These are phyloP conservation scores for Hylyphantes graminicola DNA, from an alignment of 1,140 invertebrate genomes.

Conservation along the genomic window DNA sequence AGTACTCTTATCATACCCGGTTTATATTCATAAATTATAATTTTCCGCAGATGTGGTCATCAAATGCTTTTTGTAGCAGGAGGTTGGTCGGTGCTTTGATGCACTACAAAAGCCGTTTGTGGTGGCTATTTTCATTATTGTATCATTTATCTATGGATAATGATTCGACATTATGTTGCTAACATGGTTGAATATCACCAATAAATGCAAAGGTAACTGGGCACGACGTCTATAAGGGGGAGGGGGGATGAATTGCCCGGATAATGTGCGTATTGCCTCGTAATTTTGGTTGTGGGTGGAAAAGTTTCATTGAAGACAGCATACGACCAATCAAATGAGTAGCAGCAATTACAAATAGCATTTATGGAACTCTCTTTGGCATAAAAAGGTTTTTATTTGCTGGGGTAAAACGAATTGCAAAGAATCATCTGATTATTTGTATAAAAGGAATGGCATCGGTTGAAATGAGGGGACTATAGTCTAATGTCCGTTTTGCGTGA, in stretches of 20 bases:
- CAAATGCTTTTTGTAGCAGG: too few relatives aligned
- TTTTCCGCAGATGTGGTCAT: neutral
- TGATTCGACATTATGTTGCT: constrained; percentile 33
- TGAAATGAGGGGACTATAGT: too few relatives aligned
- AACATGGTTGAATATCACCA: constrained; percentile 18
- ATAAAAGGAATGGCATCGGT: too few relatives aligned
- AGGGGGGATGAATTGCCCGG: neutral
- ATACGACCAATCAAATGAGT: constrained; percentile 7
- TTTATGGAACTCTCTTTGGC: too few relatives aligned
- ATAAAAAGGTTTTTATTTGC: too few relatives aligned
- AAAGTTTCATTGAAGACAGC: neutral
- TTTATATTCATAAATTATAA: constrained; percentile 5
- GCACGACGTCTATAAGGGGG: neutral
- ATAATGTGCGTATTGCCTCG: neutral
- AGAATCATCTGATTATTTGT: too few relatives aligned
- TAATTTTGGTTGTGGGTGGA: constrained; percentile 31
- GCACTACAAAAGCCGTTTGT: too few relatives aligned
- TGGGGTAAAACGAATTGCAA: too few relatives aligned
- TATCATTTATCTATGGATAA: neutral
- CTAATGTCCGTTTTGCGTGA: too few relatives aligned
- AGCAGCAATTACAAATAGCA: too few relatives aligned
- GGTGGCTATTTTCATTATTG: neutral
- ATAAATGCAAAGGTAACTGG: constrained; percentile 3
- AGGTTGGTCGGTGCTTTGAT: too few relatives aligned
- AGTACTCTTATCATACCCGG: constrained; percentile 8